A percentile compares a stretch with the other conserved stretches of the same genome.
These are phyloP conservation scores for Paratrypauchen microcephalus DNA, from an alignment of 2,797 vertebrate species.

Conservation along the genomic window DNA sequence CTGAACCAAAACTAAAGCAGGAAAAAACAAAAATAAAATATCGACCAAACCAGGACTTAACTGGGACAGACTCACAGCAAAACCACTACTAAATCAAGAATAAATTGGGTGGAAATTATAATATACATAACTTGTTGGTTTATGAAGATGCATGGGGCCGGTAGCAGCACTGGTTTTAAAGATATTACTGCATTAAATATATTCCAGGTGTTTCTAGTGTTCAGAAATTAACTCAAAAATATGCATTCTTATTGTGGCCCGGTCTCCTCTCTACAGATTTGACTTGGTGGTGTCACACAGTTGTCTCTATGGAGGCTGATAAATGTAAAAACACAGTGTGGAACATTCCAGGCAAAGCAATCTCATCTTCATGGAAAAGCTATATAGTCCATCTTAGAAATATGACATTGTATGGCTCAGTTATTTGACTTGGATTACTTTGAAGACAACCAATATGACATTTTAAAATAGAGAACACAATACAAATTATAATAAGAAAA, in stretches of 20 bases:
- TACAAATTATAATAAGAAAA: not conserved
- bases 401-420: too few relatives aligned
- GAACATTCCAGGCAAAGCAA: not conserved
- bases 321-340: too few relatives aligned
- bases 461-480: not conserved
- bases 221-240: constrained; percentile 37
- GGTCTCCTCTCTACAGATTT: not conserved
- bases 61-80: not conserved
- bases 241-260: not conserved
- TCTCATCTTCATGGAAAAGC: not conserved
- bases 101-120: not conserved
- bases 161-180: not conserved
- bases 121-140: not conserved
- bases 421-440: too few relatives aligned
- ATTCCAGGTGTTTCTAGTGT: constrained; percentile 8
- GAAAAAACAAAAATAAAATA: not conserved
- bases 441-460: not conserved
- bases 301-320: not conserved
- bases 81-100: not conserved
- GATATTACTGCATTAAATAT: not conserved
- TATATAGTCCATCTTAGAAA: too few relatives aligned
- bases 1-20: not conserved
- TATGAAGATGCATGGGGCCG: not conserved
- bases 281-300: not conserved
- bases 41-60: not conserved